Evolutionary conservation across 2,797 vertebrate species (phyloP).

Genomic region (Chelonia mydas): DNA sequence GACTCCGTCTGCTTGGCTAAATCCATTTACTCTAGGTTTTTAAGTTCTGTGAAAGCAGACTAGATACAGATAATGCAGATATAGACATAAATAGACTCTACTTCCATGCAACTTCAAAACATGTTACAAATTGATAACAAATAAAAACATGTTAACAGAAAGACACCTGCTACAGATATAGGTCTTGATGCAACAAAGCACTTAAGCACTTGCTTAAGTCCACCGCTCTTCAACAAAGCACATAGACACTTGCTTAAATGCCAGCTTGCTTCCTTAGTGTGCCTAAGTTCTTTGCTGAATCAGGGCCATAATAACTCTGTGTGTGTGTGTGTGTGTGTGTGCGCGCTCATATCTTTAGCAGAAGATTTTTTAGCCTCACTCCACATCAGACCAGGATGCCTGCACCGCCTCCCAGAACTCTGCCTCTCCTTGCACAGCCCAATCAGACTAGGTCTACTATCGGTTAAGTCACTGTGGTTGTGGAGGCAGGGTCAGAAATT

Average conservation of each 20-base stretch:
- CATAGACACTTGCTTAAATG: not conserved
- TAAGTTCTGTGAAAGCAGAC: slow-evolving; percentile 2
- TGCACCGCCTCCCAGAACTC: not conserved
- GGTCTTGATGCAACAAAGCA: not conserved
- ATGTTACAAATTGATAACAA: not conserved
- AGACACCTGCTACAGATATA: not conserved
- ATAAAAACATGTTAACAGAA: not conserved
- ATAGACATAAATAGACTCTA: not conserved
- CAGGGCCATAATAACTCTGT: not conserved
- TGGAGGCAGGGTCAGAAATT: not conserved
- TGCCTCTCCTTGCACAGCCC: not conserved
- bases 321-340: no score
- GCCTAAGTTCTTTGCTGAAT: not conserved
- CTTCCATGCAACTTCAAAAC: not conserved
- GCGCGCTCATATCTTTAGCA: not conserved
- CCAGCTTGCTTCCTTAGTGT: not conserved
- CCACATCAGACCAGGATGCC: not conserved
- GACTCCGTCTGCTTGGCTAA: slow-evolving; percentile 5
- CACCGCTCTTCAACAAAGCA: not conserved
- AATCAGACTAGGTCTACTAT: not conserved
- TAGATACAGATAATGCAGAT: not conserved
- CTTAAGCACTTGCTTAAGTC: not conserved
- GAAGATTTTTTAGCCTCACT: not conserved
- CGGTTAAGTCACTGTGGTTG: not conserved
- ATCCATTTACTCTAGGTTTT: slow-evolving; percentile 34